These are phyloP conservation scores for Equus quagga DNA, from an alignment of 2,113 vertebrate genomes.

Conservation along the genomic window DNA sequence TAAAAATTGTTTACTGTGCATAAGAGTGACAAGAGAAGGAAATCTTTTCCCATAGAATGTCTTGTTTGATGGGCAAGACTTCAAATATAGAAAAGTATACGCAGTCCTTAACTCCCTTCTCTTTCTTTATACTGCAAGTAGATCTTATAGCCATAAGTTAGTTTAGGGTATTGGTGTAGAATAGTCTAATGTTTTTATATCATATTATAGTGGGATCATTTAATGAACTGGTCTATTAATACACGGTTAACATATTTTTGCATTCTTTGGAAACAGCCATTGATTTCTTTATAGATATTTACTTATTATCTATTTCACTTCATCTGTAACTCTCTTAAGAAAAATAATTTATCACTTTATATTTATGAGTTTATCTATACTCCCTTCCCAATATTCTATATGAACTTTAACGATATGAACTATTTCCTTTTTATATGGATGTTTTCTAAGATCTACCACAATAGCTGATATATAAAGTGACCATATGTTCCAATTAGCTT, in stretches of 20 bases:
- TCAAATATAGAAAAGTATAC: not conserved
- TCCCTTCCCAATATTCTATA: not conserved
- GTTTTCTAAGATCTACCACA: not conserved
- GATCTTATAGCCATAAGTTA: not conserved
- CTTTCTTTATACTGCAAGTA: not conserved
- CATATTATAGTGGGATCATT: not conserved
- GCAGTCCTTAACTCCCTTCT: not conserved
- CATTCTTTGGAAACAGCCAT: not conserved
- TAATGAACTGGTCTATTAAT: not conserved
- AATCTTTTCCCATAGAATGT: rapidly evolving
- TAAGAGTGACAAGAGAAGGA: not conserved
- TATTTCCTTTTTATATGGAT: not conserved
- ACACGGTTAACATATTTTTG: not conserved
- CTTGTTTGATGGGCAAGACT: not conserved
- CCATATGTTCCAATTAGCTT: not conserved
- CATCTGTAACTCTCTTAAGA: not conserved
- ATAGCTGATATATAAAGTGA: not conserved
- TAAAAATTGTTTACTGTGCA: not conserved
- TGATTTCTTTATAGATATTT: conserved; percentile 14
- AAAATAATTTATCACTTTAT: not conserved
- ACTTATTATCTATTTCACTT: not conserved
- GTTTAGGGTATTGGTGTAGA: not conserved
- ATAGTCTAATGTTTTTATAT: not conserved
- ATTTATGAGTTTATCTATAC: not conserved
- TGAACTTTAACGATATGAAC: not conserved